Percentiles rank a stretch among this genome's conserved stretches.
These are phyloP conservation scores for Glareola pratincola DNA, from an alignment of 2,113 vertebrate species.

Conservation along the genomic window DNA sequence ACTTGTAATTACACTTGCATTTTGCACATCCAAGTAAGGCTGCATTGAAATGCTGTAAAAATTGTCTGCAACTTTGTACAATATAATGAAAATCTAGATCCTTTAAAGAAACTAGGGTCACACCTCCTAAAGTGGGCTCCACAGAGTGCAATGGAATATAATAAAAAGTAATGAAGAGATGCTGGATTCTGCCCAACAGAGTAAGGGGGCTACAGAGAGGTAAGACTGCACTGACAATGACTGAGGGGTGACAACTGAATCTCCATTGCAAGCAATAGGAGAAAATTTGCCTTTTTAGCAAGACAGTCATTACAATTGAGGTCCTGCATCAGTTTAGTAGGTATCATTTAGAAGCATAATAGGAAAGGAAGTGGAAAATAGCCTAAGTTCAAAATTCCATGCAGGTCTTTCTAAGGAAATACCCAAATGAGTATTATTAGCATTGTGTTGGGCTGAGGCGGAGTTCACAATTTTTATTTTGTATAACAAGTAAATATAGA, in stretches of 20 bases:
- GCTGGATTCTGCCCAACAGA: neutral
- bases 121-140: neutral
- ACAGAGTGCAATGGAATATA: neutral
- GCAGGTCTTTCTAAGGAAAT: neutral
- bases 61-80: neutral
- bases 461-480: neutral
- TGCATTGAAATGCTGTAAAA: neutral
- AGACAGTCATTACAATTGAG: neutral
- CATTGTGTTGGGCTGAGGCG: neutral
- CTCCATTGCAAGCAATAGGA: accelerated
- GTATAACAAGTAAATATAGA: neutral
- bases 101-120: neutral
- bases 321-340: neutral
- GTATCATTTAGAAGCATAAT: neutral
- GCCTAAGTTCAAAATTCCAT: neutral
- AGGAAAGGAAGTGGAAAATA: neutral
- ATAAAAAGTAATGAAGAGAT: neutral
- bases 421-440: neutral
- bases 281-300: neutral
- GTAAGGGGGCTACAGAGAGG: neutral
- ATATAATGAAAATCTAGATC: neutral
- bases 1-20: neutral
- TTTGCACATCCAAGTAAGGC: neutral
- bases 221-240: neutral
- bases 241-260: neutral